Percentiles rank a stretch among this genome's conserved stretches.
phyloP scores from a whole-genome alignment of 2,888 invertebrate species.

The Synanthedon tipuliformis region DNA sequence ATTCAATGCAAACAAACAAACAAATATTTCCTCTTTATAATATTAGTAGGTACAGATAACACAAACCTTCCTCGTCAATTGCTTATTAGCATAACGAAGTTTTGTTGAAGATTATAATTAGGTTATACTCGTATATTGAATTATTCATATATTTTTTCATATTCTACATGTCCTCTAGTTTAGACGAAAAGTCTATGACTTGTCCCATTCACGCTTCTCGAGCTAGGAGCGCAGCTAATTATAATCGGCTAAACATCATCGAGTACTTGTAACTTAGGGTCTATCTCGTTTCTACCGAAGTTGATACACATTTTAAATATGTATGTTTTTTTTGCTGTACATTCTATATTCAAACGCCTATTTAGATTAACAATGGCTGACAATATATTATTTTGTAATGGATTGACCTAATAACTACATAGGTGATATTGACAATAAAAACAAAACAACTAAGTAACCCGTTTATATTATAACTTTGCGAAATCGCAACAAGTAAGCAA shows the following conservation, averaged over 20 bases:
- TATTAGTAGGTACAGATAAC: too few species aligned
- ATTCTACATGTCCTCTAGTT: too few species aligned
- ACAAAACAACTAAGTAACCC: background rate
- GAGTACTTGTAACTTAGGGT: slow-evolving; percentile 61
- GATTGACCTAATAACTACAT: background rate
- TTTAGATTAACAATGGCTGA: background rate
- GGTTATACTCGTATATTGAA: too few species aligned
- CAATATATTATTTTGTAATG: background rate
- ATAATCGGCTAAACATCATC: slow-evolving; percentile 68
- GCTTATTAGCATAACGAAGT: too few species aligned
- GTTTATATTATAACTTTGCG: slow-evolving; percentile 19
- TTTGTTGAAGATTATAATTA: too few species aligned
- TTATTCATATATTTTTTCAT: too few species aligned
- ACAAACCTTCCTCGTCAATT: too few species aligned
- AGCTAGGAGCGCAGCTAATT: slow-evolving; percentile 60
- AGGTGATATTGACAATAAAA: background rate
- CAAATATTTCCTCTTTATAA: too few species aligned
- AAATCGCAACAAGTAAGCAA: slow-evolving; percentile 27
- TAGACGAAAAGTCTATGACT: slow-evolving; percentile 10
- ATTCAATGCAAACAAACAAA: too few species aligned
- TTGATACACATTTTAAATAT: background rate
- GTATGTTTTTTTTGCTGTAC: background rate
- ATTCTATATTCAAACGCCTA: background rate
- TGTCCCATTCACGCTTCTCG: slow-evolving; percentile 16
- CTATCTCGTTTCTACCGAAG: slow-evolving; percentile 20